A percentile compares a stretch with the other conserved stretches of the same genome.
Evolutionary conservation across 1,140 invertebrate species (phyloP).

Genomic region (Scaptomyza hsui): DNA sequence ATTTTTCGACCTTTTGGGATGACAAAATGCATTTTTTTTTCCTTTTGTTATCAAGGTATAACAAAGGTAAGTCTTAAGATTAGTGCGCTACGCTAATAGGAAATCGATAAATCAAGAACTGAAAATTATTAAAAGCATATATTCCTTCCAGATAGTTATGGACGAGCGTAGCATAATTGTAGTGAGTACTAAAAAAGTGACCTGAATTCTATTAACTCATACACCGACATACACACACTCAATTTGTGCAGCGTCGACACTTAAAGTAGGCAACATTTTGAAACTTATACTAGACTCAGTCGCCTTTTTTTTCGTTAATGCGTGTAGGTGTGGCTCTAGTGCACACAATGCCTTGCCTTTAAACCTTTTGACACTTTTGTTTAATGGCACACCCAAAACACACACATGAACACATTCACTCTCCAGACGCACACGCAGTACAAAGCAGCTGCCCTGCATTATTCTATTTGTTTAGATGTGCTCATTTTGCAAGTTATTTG

Average conservation of each 20-base stretch:
- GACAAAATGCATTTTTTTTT: too few relatives aligned
- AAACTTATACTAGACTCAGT: conserved; percentile 38
- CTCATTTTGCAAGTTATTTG: conserved; percentile 66
- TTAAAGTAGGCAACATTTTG: conserved; percentile 52
- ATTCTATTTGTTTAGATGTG: conserved; percentile 59
- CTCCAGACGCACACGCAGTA: background rate
- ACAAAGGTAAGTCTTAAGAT: too few relatives aligned
- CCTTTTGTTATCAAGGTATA: too few relatives aligned
- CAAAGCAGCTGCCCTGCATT: conserved; percentile 19
- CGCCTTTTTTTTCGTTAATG: background rate
- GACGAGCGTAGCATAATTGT: too few relatives aligned
- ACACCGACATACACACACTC: conserved; percentile 11
- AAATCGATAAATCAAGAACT: too few relatives aligned
- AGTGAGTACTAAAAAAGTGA: conserved; percentile 52
- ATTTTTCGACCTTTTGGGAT: too few relatives aligned
- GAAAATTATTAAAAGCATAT: too few relatives aligned
- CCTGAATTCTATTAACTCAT: conserved; percentile 45
- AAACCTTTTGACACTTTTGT: conserved; percentile 44
- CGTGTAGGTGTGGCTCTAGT: background rate
- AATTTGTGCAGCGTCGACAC: conserved; percentile 24
- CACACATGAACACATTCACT: conserved; percentile 1
- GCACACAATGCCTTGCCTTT: conserved; percentile 41
- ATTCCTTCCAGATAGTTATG: too few relatives aligned
- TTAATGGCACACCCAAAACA: conserved; percentile 34
- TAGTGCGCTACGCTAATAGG: too few relatives aligned